phyloP scores from a whole-genome alignment of 1,140 invertebrate genomes.

The Phymorhynchus buccinoides region DNA sequence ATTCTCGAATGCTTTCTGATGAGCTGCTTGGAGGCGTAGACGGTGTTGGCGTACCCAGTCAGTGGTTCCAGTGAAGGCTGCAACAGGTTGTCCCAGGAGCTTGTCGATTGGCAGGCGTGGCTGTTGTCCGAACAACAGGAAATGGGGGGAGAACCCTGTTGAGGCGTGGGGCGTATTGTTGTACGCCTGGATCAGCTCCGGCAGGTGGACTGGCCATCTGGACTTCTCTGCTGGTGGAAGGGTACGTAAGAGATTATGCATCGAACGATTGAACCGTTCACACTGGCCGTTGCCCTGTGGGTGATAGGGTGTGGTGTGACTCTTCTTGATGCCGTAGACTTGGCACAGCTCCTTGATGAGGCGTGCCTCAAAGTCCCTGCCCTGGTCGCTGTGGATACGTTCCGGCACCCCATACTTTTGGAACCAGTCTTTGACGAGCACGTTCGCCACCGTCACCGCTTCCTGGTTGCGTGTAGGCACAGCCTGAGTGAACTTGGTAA shows the following conservation, averaged over 20 bases:
- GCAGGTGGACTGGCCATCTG: slow-evolving; percentile 42
- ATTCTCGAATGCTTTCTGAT: too few relatives aligned
- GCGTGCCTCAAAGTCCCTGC: neutral
- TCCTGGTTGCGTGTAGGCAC: slow-evolving; percentile 40
- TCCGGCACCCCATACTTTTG: slow-evolving; percentile 35
- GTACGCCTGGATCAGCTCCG: slow-evolving; percentile 38
- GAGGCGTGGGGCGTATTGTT: too few relatives aligned
- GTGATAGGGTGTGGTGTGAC: slow-evolving; percentile 10
- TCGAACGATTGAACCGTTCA: slow-evolving; percentile 41
- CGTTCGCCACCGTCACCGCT: slow-evolving; percentile 35
- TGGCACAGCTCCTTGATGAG: neutral
- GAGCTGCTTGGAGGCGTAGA: too few relatives aligned
- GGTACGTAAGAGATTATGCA: slow-evolving; percentile 48
- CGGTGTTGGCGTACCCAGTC: too few relatives aligned
- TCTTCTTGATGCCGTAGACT: slow-evolving; percentile 17
- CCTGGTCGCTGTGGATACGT: slow-evolving; percentile 34
- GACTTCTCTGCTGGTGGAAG: slow-evolving; percentile 37
- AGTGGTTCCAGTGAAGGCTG: too few relatives aligned
- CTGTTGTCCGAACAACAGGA: too few relatives aligned
- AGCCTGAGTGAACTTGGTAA: slow-evolving; percentile 38
- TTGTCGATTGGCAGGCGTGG: too few relatives aligned
- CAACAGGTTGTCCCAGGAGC: too few relatives aligned
- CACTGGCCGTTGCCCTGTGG: neutral
- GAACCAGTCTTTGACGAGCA: slow-evolving; percentile 45
- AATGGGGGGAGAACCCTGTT: too few relatives aligned